Conservation (phyloP, 2,888 invertebrate genomes). For the Nasonovia ribisnigri region DNA sequence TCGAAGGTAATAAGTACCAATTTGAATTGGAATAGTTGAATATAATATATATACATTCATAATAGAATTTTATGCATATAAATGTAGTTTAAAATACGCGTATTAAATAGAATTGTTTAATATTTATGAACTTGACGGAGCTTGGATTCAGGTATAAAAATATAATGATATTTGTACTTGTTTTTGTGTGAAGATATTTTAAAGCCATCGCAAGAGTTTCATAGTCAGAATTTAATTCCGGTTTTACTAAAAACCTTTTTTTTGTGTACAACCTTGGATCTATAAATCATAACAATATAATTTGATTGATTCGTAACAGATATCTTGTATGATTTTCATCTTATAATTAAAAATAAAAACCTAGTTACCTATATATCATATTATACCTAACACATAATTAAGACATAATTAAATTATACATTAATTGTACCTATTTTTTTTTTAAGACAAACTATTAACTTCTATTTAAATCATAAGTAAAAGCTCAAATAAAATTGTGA, state of each 20-base stretch:
- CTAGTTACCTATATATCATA: not conserved
- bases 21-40: not conserved
- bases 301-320: not conserved
- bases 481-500: not conserved
- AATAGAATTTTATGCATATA: too few relatives aligned
- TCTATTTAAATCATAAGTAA: not conserved
- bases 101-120: not conserved
- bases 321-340: not conserved
- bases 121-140: not conserved
- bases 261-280: not conserved
- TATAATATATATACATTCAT: not conserved
- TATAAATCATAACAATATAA: not conserved
- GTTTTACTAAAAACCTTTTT: not conserved
- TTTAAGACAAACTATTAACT: not conserved
- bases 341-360: not conserved
- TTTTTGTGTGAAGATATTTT: not conserved
- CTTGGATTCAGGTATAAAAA: not conserved
- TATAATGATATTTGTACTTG: not conserved
- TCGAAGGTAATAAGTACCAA: not conserved
- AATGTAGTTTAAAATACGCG: not conserved
- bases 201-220: not conserved
- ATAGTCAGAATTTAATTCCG: not conserved
- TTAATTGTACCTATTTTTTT: too few relatives aligned
- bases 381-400: too few relatives aligned
- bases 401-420: not conserved